Base-by-base conservation (phyloP, 2,888 invertebrate genomes). In the Sesia bembeciformis region DNA sequence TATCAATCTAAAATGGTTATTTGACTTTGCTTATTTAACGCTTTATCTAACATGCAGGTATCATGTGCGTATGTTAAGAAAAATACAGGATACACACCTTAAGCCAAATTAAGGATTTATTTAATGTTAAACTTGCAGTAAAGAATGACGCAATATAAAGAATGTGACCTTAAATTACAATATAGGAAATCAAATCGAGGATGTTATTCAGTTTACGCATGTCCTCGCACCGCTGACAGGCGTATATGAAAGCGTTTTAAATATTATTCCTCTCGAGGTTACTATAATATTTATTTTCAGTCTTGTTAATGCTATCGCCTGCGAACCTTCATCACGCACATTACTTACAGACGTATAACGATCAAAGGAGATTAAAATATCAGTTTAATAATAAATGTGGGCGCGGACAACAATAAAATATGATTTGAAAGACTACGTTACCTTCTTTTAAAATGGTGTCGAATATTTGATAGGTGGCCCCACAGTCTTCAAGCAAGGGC, bases 381-480 rank as follows among this genome's bases (percentile, higher is more conserved):
- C n/a, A 46, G 23, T 46, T 46, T 46, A 46, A 8, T 46, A 46
- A 46, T 46, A 46, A 46, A 46, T 23, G n/a, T 46, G 4, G n/a
- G 8, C 46, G 46, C n/a, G 8, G 46, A 8, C 23, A 4, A 46
- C 46, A 23, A 8, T 46, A 3, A 23, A 46, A 46, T 46, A 46
- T 46, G 46, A 50, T 39, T 50, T 39, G 4, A 38, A 50, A 23
- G 6, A 49, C 49, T 38, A 8, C 58, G 56, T 59, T 84, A 88
- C 88, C 88, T 86, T 88, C 85, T 77, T 73, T 78, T 40, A 96
- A 87, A 70, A 96, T 96, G 62, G 92, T 91, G 62, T 96, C 95
- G 77, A 93, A 96, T 68, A 96, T 95, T 74, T 93, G 91, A 74
- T 96, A 96, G 4, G 95, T 96, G 5, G 95, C 92, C 53, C 94